These are phyloP conservation scores for Sphyrna mokarran DNA, from an alignment of 2,113 vertebrate species.

Conservation along the genomic window DNA sequence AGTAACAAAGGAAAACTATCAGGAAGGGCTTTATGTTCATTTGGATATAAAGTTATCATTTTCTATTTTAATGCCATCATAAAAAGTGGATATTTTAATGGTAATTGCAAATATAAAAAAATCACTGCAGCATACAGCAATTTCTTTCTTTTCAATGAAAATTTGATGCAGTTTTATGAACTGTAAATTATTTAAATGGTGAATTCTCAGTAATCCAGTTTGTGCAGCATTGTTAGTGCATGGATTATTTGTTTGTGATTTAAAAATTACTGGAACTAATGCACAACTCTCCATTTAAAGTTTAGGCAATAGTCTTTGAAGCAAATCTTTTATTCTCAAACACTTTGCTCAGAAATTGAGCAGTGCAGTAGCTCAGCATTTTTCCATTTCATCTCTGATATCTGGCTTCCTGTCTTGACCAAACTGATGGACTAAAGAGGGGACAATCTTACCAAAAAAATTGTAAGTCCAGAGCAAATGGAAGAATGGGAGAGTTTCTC, in stretches of 20 bases:
- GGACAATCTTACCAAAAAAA: no score
- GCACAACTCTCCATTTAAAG: background rate
- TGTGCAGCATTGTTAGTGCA: background rate
- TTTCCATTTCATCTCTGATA: background rate
- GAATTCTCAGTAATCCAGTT: background rate
- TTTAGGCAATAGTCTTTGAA: background rate
- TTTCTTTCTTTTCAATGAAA: background rate
- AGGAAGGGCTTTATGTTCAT: background rate
- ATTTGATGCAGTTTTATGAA: background rate
- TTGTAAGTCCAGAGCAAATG: no score
- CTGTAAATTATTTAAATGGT: background rate
- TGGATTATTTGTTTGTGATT: background rate
- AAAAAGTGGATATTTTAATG: background rate
- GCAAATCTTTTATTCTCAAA: background rate
- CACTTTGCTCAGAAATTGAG: background rate
- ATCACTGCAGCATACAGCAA: background rate
- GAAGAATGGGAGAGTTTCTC: no score
- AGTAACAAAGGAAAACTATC: background rate
- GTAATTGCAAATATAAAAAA: background rate
- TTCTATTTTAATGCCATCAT: background rate
- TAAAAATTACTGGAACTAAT: background rate
- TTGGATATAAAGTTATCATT: background rate
- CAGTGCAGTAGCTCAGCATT: background rate
- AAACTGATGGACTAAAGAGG: background rate
- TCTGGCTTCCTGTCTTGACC: no score